A percentile compares a stretch with the other conserved stretches of the same genome.
Conservation (phyloP, 2,113 vertebrate genomes). For the Phodopus roborovskii region DNA sequence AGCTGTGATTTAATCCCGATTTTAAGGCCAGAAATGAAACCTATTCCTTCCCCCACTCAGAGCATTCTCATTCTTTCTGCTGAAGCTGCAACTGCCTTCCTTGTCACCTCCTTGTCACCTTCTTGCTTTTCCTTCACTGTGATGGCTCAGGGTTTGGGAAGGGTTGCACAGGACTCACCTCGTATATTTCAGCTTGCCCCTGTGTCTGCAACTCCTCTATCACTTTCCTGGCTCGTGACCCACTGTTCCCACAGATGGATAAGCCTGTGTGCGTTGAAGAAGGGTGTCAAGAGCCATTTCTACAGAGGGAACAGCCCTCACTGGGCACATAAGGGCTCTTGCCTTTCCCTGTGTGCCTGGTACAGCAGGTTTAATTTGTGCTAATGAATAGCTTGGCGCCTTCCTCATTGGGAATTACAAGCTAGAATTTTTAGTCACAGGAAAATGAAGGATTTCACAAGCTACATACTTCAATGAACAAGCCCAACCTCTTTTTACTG, state of each 20-base stretch:
- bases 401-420: conserved; percentile 15
- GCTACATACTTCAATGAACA: conserved; percentile 49
- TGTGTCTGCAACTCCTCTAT: not conserved
- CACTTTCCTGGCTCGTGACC: not conserved
- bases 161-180: not conserved
- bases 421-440: conserved; percentile 52
- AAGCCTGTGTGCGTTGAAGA: not conserved
- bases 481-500: conserved; percentile 12
- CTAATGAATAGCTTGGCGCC: conserved; percentile 24
- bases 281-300: not conserved
- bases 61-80: not conserved
- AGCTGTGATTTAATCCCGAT: not conserved
- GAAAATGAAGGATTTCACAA: conserved; percentile 54
- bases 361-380: not conserved
- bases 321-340: not conserved
- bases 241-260: not conserved
- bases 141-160: not conserved
- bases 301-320: not conserved
- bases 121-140: not conserved
- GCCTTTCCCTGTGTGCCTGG: not conserved
- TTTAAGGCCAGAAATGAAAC: not conserved
- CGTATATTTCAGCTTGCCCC: not conserved
- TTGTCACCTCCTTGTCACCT: not conserved
- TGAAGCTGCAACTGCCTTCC: rapidly evolving
- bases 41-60: not conserved